Base-by-base conservation (phyloP, 2,888 invertebrate genomes). In the Drosophila diplacantha region DNA sequence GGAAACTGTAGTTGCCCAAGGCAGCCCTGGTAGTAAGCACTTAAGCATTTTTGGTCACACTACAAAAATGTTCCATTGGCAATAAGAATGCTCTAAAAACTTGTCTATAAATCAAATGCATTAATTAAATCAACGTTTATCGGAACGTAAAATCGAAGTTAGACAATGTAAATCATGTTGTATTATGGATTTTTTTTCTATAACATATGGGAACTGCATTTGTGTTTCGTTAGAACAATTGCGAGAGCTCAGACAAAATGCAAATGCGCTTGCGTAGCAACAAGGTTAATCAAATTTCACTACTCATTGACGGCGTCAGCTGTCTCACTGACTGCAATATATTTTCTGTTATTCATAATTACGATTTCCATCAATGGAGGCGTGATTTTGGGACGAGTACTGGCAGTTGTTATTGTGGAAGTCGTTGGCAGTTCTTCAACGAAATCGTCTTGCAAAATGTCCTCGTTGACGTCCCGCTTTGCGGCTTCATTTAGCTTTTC, bases 311-410 rank as follows among this genome's bases (percentile, higher is more conserved):
- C 55, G 32, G n/a, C 46, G 20, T 54, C 49, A 14, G 83, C 75
- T 22, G 74, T 63, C 5, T 50, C 81, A 46, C 65, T 66, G 2
- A 76, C 34, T 9, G 77, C 74, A 12, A 76, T 44, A 32, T 71
- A 76, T 46, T 76, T 82, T 31, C 75, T 77, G 4, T 65, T 65
- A 3, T 60, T 61, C n/a, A 80, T 66, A 5, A 51, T 0, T 5
- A 83, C 81, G 14, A 44, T 49, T 55, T 83, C 44, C 76, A 76
- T 76, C 5, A 81, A 0, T 3, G 73, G 79, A 3, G 82, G 82
- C 3, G 63, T 71, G 34, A 43, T 16, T 18, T 29, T 41, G 3
- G 5, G 7, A 4, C 5, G 9, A 5, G 5, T 2, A 12, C 16
- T 46, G 14, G 9, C 12, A 9, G 11, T 41, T 11, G 24, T 14